Evolutionary conservation across 2,888 invertebrate species (phyloP).

Genomic region (Apodemia zela): DNA sequence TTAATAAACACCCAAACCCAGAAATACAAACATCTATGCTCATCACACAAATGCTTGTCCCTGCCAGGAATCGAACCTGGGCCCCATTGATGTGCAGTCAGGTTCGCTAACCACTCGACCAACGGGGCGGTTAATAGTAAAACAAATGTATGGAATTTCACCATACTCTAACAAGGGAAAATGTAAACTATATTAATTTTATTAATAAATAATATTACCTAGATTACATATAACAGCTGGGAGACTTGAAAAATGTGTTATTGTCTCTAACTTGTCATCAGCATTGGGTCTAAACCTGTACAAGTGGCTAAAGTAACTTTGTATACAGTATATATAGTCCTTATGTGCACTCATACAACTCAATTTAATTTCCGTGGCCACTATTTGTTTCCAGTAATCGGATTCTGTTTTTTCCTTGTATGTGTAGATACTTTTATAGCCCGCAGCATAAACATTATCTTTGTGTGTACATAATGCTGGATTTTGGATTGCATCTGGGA

Average conservation of each 20-base stretch:
- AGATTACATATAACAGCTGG: slow-evolving; percentile 52
- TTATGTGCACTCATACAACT: slow-evolving; percentile 52
- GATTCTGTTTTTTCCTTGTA: slow-evolving; percentile 44
- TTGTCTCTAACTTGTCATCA: slow-evolving; percentile 42
- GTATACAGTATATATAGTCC: slow-evolving; percentile 58
- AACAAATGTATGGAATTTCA: no score
- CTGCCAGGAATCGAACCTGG: no score
- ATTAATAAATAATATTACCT: slow-evolving; percentile 43
- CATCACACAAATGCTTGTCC: no score
- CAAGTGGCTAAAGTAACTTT: slow-evolving; percentile 53
- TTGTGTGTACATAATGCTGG: slow-evolving; percentile 59
- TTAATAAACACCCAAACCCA: no score
- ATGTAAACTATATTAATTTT: not conserved
- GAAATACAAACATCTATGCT: no score
- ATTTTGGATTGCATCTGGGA: slow-evolving; percentile 60
- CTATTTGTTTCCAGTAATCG: slow-evolving; percentile 46
- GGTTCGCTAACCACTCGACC: no score
- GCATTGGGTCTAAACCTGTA: slow-evolving; percentile 54
- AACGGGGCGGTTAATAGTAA: no score
- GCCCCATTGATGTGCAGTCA: no score
- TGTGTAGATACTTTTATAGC: slow-evolving; percentile 52
- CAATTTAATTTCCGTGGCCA: slow-evolving; percentile 45
- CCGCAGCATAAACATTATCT: slow-evolving; percentile 49
- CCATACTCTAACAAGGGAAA: no score
- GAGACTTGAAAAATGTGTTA: slow-evolving; percentile 46